Evolutionary conservation across 2,888 invertebrate species (phyloP), one percentile per base, ranked within the genome.

Genomic region (Mactromeris polynyma): DNA sequence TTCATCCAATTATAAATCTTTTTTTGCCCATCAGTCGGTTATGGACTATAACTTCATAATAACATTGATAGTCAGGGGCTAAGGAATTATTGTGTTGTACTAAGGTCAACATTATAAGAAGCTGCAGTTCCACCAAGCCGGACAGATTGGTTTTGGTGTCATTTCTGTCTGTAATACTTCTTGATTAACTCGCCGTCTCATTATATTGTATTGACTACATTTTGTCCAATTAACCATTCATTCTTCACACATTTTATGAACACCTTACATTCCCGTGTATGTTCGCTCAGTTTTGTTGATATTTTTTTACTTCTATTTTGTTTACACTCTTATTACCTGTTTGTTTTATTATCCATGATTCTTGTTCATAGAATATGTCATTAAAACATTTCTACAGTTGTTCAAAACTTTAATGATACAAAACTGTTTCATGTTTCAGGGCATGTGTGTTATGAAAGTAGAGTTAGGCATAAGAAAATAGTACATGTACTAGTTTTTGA

Each of bases 261-360:
- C 26, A 64, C 26, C 58, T 26, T 64, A 64, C 58, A 64, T 64
- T 64, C 58, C 58, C 26, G 9, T 64, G 58, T 64, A n/a, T 64
- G 58, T 64, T 64, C 58, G 58, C 58, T 64, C 58, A 64, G 58
- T 64, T 64, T 26, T 64, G 58, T 64, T 64, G 58, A 64, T 64
- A 26, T 64, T 64, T 64, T 64, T 26, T 26, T 26, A 9, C 9
- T 64, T 64, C 26, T 64, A 26, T 64, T n/a, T 64, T 64, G n/a
- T 64, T 64, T 64, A 26, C 26, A 7, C 9, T 26, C 58, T 4
- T 26, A 64, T 64, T 64, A n/a, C 26, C 11, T 64, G 58, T 64
- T 26, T n/a, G n/a, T 64, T n/a, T 9, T 64, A n/a, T 26, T 4
- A 26, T 64, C 6, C 6, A 4, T 64, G n/a, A 9, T 26, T 26